Evolutionary conservation across 1,140 invertebrate genomes (phyloP), one percentile per base, ranked within the genome.

Genomic region (Temnothorax longispinosus): DNA sequence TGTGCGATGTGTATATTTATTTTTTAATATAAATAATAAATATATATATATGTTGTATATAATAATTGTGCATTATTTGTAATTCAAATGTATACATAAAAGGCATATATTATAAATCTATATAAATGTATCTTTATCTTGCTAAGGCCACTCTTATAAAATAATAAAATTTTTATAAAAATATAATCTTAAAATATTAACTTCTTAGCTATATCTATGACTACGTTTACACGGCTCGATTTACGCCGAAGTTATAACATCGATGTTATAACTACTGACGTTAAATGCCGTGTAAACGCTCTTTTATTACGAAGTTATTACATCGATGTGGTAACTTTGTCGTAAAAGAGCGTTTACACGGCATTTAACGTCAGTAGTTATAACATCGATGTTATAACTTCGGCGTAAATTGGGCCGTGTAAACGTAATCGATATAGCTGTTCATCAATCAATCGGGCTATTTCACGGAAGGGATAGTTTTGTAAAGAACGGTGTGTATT

Each of bases 101-200:
- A 67, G 38, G 38, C 38, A 44, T 67, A 21, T 67, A 21, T 67
- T 62, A 32, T 58, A 32, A 32, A 60, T 32, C 58, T 32, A 60
- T 64, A 18, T 62, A 74, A 74, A 44, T 74, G 58, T 82, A 77
- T 85, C 41, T 7, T 8, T 81, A 41, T 76, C 35, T 67, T 4
- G 10, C n/a, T 74, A 89, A 90, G 80, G 75, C 89, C 80, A 5
- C 32, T 65, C 21, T 80, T 65, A 38, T 78, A 52, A 65, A 80
- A 80, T 44, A 80, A 80, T 80, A 80, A 78, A 82, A 47, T 27
- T 54, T 74, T 87, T 87, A 90, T 91, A 91, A 91, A 90, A 90
- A 87, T 91, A 91, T 91, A 90, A 88, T 78, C 69, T 86, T 86
- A 81, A 65, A 88, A 88, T 81, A 86, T 72, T 60, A 87, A 82